A percentile compares a stretch with the other conserved stretches of the same genome.
These are phyloP conservation scores for Tiliqua scincoides DNA, from an alignment of 2,113 vertebrate species.

Conservation along the genomic window DNA sequence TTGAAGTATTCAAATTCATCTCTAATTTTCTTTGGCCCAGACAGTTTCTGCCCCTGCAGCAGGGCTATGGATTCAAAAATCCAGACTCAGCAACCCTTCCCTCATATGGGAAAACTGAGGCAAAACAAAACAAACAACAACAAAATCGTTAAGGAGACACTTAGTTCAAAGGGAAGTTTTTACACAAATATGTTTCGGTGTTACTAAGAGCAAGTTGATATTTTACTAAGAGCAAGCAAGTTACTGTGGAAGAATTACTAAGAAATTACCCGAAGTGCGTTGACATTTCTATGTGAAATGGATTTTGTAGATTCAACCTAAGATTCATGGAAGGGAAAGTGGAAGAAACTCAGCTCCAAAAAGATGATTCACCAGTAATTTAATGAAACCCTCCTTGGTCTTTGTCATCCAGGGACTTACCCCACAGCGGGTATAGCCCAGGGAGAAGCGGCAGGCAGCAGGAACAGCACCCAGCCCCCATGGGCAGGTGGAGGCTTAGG, in stretches of 20 bases:
- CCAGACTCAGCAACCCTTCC: background rate
- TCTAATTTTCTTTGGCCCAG: too few relatives aligned
- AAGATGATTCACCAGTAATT: background rate
- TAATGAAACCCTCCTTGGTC: too few relatives aligned
- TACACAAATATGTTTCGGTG: background rate
- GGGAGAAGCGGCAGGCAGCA: too few relatives aligned
- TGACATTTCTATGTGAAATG: background rate
- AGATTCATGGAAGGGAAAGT: background rate
- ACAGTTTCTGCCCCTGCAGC: too few relatives aligned
- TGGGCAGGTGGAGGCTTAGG: too few relatives aligned
- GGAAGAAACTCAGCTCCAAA: too few relatives aligned
- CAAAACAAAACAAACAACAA: accelerated
- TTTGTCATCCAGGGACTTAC: too few relatives aligned
- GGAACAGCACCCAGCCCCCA: too few relatives aligned
- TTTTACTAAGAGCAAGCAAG: background rate
- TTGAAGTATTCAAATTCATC: too few relatives aligned
- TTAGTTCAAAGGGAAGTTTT: background rate
- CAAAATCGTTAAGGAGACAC: background rate
- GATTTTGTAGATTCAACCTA: background rate
- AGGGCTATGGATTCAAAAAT: background rate
- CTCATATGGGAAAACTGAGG: background rate
- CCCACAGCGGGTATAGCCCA: too few relatives aligned
- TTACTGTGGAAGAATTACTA: background rate
- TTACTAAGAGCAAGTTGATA: too few relatives aligned
- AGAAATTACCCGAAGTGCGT: background rate